Base-by-base conservation (phyloP, 2,888 invertebrate species). In the Ennomos erosarius region DNA sequence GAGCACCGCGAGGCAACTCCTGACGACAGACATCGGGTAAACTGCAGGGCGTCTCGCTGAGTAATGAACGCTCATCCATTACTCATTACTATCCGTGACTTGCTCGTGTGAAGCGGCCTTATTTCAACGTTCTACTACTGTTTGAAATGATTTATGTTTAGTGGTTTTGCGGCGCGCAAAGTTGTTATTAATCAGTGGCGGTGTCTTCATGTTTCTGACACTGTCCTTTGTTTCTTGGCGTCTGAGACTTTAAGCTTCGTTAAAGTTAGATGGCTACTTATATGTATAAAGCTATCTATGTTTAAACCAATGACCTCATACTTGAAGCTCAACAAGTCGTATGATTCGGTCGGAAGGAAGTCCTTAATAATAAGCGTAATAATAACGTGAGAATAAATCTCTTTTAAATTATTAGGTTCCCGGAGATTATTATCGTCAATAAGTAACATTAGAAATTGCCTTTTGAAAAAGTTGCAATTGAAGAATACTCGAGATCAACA, bases 11-110 rank as follows among this genome's bases (percentile, higher is more conserved):
- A 58, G 57, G 58, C 65, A 64, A 69, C 63, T 55, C 50, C 59
- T 78, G 85, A 78, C 82, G 88, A 86, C 86, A 87, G 86, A 85
- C 84, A 84, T 43, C 51, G 85, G 76, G 79, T 82, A 80, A 85
- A 82, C 85, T 82, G 76, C 79, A 79, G 83, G 85, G 82, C 79
- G 85, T 79, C 77, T 55, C 75, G 73, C 71, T 86, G 88, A 88
- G 84, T 87, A 88, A 90, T 88, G 89, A 87, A 83, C 78, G 74
- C 64, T 73, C 68, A 69, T 73, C 76, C 81, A 83, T 82, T 81
- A 80, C 84, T 83, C 83, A 84, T 84, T 84, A 84, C 85, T 60
- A 68, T 71, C 76, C 76, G 81, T 84, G 85, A 85, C 82, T 84
- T 73, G 83, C 74, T 73, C 73, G 78, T 79, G 81, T 80, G 81